Evolutionary conservation across 2,888 invertebrate genomes (phyloP), one percentile per base, ranked within the genome.

Genomic region (Lysandra bellargus): DNA sequence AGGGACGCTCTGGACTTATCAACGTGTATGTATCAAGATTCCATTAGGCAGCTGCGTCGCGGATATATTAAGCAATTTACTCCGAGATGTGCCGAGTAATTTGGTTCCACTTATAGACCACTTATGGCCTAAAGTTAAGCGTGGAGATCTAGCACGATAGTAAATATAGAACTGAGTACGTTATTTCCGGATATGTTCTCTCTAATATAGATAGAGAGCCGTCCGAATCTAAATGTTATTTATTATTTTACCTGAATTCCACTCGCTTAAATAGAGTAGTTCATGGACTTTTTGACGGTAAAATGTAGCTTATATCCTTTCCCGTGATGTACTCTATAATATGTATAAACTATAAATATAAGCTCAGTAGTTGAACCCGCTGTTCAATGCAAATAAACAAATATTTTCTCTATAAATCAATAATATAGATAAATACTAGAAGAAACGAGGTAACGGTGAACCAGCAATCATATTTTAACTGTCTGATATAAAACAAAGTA

Each of bases 21-120:
- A 79, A 60, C 78, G 78, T 79, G 73, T 57, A 79, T 73, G 73
- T 73, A 79, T 74, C 78, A 79, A 73, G 73, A 74, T 79, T 30
- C 74, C 74, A 79, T 79, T 79, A 79, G 61, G 74, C 79, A 79
- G 79, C 74, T 79, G 79, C 40, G 73, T 60, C 74, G 57, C 4
- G 73, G 79, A 73, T 79, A 74, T 79, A 79, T 79, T 74, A 79
- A 79, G 74, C 79, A 79, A 79, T 79, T 79, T 74, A 61, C 78
- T 40, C 40, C 33, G 44, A 75, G 44, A 75, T 75, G 64, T 61
- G 40, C 37, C 61, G 37, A 40, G 61, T 60, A 64, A 60, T 64
- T 64, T 78, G 78, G 60, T 40, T 61, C 37, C 78, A 61, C 61
- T 78, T 61, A 78, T 74, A 74, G 74, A 74, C 74, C 23, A 74